phyloP scores from a whole-genome alignment of 2,888 invertebrate species.

The Zaprionus lineosus region DNA sequence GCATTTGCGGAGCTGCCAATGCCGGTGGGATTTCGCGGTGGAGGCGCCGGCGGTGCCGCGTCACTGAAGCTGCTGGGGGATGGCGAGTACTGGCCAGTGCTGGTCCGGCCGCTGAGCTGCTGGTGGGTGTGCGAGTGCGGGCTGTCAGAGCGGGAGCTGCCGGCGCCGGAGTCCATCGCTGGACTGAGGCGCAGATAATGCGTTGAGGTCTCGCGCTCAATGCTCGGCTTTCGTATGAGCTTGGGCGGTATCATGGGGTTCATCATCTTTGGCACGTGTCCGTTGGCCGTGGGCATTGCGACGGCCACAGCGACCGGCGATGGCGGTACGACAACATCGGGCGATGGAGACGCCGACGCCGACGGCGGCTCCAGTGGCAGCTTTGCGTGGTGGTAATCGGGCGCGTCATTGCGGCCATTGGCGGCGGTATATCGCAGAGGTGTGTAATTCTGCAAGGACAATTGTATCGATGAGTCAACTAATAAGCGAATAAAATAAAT shows the following conservation, averaged over 20 bases:
- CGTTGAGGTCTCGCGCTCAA: conserved; percentile 92
- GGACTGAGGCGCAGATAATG: conserved; percentile 90
- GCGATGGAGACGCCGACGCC: conserved; percentile 76
- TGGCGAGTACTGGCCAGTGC: conserved; percentile 84
- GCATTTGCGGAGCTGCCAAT: conserved; percentile 84
- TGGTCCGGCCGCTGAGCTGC: conserved; percentile 85
- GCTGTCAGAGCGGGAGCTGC: conserved; percentile 94
- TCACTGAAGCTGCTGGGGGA: conserved; percentile 85
- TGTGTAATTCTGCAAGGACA: conserved; percentile 76
- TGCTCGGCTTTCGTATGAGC: conserved; percentile 92
- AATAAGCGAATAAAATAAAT: background rate
- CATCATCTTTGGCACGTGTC: conserved; percentile 83
- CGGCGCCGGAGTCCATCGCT: conserved; percentile 93
- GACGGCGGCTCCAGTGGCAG: conserved; percentile 80
- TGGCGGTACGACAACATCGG: conserved; percentile 70
- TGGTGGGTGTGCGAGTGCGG: conserved; percentile 90
- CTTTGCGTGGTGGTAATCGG: conserved; percentile 81
- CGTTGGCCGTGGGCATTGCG: conserved; percentile 75
- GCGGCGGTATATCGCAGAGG: conserved; percentile 80
- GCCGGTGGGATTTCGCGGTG: conserved; percentile 88
- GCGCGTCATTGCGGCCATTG: conserved; percentile 80
- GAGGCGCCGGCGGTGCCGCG: conserved; percentile 88
- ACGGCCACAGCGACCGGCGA: conserved; percentile 57
- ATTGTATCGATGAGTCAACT: background rate
- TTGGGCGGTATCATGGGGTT: conserved; percentile 86